phyloP scores from a whole-genome alignment of 2,113 vertebrate genomes.

The Pomatostomus ruficeps region DNA sequence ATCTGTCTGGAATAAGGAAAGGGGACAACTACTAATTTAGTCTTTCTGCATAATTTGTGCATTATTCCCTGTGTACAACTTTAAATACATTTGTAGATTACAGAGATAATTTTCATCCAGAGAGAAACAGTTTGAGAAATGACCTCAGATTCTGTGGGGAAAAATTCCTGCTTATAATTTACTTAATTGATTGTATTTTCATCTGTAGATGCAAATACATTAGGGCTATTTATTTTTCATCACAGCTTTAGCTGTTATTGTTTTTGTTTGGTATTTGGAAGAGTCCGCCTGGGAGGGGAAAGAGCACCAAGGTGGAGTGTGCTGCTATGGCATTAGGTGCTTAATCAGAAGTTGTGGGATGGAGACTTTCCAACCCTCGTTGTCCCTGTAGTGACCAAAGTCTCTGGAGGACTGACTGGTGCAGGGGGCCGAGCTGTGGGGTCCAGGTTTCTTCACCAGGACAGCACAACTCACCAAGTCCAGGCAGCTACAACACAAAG shows the following conservation, averaged over 20 bases:
- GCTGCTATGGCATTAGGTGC: rapidly evolving
- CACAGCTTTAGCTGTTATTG: not conserved
- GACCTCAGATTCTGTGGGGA: not conserved
- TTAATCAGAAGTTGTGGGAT: not conserved
- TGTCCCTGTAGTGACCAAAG: not conserved
- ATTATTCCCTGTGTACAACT: not conserved
- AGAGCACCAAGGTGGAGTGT: rapidly evolving
- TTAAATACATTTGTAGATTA: not conserved
- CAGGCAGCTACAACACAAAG: not conserved
- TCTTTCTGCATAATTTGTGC: not conserved
- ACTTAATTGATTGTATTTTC: not conserved
- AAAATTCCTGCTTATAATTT: not conserved
- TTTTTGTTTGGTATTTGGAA: not conserved
- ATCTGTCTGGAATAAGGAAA: not conserved
- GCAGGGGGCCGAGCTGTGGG: not conserved
- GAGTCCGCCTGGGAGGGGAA: not conserved
- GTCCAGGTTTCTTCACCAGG: not conserved
- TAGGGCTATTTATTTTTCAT: not conserved
- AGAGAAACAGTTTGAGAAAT: not conserved
- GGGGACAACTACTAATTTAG: not conserved
- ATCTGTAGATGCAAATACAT: not conserved
- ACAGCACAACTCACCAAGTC: not conserved
- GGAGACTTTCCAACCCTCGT: not conserved
- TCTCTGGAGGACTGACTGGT: not conserved
- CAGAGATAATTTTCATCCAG: not conserved